Base-by-base conservation (phyloP, 2,888 invertebrate genomes). In the Netelia fuscicornis region DNA sequence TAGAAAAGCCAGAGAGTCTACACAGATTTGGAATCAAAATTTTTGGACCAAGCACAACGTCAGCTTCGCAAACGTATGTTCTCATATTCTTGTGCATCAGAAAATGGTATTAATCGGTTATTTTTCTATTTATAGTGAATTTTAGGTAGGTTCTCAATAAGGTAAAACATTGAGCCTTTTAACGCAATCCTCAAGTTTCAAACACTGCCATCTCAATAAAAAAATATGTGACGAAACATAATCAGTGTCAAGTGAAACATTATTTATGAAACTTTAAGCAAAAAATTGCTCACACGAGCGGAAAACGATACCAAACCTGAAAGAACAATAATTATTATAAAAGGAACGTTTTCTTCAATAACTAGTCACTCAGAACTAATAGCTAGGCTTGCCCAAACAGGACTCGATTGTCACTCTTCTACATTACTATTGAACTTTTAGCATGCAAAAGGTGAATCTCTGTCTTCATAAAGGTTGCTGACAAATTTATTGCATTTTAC, bases 31-130 rank as follows among this genome's bases (percentile, higher is more conserved):
- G 98, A 98, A 98, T 93, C 96, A 98, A 87, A 94, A 95, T 54
- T 98, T 98, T 94, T 98, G 98, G 98, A 94, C 95, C 0, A 95
- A 95, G 85, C 98, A 98, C 90, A 98, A 98, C 91, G 95, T 95
- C 30, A 95, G 95, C 79, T 98, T 98, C 94, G 95, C 96, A 90
- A 68, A 62, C 9, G 86, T 87, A 82, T 0, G 78, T 78, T 82
- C 77, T 76, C 17, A 56, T 56, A 30, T 30, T 30, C 30, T 30
- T 30, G 5, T 30, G 30, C 30, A 5, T 30, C 30, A 3, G 30
- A 30, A 30, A 30, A 30, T 5, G 2, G 30, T 30, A 5, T 30
- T 5, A 5, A 25, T 25, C 25, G 25, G 25, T 25, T 25, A 25
- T 2, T 25, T 25, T 25, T 25, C 25, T 25, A 25, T 25, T 25